These are phyloP conservation scores for Drosophila eugracilis DNA, from an alignment of 1,140 invertebrate genomes.

Conservation along the genomic window DNA sequence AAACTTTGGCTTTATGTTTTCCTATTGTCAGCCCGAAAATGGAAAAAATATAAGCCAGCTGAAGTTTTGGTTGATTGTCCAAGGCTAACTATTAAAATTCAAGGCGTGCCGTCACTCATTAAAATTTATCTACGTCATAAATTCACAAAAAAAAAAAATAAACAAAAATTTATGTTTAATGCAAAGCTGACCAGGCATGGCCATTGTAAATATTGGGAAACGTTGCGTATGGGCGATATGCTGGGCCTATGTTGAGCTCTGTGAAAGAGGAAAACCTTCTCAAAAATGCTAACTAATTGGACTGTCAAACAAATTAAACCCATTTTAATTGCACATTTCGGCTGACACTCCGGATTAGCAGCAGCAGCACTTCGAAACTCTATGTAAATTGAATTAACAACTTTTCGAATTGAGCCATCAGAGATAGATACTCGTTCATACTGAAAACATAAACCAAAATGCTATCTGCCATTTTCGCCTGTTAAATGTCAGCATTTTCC, in stretches of 20 bases:
- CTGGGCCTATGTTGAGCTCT: not conserved
- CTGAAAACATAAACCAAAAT: conserved; percentile 7
- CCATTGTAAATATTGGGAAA: conserved; percentile 20
- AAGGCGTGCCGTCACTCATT: conserved; percentile 72
- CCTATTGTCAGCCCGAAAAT: conserved; percentile 8
- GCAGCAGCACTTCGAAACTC: not conserved
- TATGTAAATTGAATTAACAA: conserved; percentile 9
- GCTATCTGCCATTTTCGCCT: not conserved
- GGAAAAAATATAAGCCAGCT: conserved; percentile 19
- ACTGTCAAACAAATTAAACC: conserved; percentile 28
- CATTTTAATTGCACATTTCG: conserved; percentile 25
- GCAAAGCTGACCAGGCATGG: conserved; percentile 15
- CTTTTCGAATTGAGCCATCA: not conserved
- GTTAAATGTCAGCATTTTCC: not conserved
- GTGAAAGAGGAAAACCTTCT: not conserved
- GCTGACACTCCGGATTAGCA: conserved; percentile 13
- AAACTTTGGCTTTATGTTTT: conserved; percentile 58
- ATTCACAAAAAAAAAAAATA: conserved; percentile 47
- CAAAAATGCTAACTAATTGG: conserved; percentile 26
- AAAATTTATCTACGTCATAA: conserved; percentile 76
- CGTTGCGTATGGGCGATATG: conserved; percentile 19
- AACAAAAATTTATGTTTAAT: conserved; percentile 24
- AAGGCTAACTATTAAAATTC: conserved; percentile 74
- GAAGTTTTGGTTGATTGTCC: conserved; percentile 37
- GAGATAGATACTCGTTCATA: too few species aligned